A percentile compares a stretch with the other conserved stretches of the same genome.
phyloP scores from a whole-genome alignment of 2,888 invertebrate species.

The Apeira syringaria region DNA sequence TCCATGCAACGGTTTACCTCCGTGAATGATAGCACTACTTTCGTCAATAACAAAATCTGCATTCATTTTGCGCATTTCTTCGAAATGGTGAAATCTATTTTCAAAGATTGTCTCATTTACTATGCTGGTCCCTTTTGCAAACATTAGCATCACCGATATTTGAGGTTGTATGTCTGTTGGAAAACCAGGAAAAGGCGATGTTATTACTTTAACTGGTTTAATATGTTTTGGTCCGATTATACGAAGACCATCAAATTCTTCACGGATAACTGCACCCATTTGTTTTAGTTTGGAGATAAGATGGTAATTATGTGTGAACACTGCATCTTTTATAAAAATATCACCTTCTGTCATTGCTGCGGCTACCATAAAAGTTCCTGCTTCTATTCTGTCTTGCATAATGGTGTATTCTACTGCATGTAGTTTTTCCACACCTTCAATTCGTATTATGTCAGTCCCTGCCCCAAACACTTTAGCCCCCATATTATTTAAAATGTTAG shows the following conservation, averaged over 20 bases:
- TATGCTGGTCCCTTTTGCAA: constrained; percentile 13
- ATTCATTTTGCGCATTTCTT: constrained; percentile 15
- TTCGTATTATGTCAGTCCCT: constrained; percentile 12
- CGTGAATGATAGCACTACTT: constrained; percentile 10
- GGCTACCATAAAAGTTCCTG: constrained; percentile 30
- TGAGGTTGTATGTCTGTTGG: constrained; percentile 25
- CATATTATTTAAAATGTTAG: constrained; percentile 22
- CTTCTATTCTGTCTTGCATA: constrained; percentile 24
- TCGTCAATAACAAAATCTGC: constrained; percentile 7
- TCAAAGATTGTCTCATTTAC: constrained; percentile 21
- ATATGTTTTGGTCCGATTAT: constrained; percentile 16
- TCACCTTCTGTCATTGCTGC: constrained; percentile 26
- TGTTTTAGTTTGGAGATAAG: constrained; percentile 14
- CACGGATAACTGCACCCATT: constrained; percentile 12
- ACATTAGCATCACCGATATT: constrained; percentile 9
- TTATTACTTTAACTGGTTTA: constrained; percentile 11
- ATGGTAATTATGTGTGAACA: constrained; percentile 2
- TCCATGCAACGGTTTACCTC: constrained; percentile 3
- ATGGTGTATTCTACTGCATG: constrained; percentile 13
- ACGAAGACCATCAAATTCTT: constrained; percentile 17
- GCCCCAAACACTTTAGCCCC: constrained; percentile 24
- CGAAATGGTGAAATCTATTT: constrained; percentile 20
- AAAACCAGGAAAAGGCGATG: constrained; percentile 19
- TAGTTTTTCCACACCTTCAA: constrained; percentile 15
- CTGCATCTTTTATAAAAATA: constrained; percentile 15